Percentiles rank a stretch among this genome's conserved stretches.
Evolutionary conservation across 2,113 vertebrate species (phyloP).

Genomic region (Antennarius striatus): DNA sequence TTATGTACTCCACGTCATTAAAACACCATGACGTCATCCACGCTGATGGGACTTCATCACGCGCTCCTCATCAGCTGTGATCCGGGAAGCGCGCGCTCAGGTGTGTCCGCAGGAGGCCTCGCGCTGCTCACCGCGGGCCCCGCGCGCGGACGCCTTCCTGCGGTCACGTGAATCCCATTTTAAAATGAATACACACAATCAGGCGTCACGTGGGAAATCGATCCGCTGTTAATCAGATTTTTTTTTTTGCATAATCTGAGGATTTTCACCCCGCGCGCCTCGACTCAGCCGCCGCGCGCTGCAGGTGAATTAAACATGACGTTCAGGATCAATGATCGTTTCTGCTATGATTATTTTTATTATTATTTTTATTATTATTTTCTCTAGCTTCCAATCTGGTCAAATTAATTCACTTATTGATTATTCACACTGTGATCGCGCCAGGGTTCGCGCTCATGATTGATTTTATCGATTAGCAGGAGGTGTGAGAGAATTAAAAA

Average conservation of each 20-base stretch:
- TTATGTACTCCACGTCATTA: no score
- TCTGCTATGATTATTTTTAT: constrained; percentile 9
- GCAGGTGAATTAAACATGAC: no score
- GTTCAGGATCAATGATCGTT: constrained; percentile 20
- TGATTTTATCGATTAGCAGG: constrained; percentile 69
- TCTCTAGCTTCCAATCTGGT: constrained; percentile 23
- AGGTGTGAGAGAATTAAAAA: constrained; percentile 35
- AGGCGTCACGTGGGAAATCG: no score
- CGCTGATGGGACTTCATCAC: no score
- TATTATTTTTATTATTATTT: constrained; percentile 6
- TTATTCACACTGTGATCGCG: constrained; percentile 63
- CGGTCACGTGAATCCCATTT: not conserved
- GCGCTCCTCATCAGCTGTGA: no score
- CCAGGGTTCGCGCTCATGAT: constrained; percentile 56
- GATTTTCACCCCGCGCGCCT: no score
- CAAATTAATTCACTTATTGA: constrained; percentile 64
- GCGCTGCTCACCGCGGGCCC: constrained; percentile 19
- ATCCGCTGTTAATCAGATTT: not conserved
- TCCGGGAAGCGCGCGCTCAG: no score
- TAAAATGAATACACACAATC: no score
- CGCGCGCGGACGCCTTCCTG: constrained; percentile 32
- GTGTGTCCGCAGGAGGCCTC: constrained; percentile 32
- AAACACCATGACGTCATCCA: no score
- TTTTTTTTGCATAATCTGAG: constrained; percentile 10
- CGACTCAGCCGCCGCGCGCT: no score